phyloP scores from a whole-genome alignment of 1,140 invertebrate genomes.

The Bathynomus jamesi region DNA sequence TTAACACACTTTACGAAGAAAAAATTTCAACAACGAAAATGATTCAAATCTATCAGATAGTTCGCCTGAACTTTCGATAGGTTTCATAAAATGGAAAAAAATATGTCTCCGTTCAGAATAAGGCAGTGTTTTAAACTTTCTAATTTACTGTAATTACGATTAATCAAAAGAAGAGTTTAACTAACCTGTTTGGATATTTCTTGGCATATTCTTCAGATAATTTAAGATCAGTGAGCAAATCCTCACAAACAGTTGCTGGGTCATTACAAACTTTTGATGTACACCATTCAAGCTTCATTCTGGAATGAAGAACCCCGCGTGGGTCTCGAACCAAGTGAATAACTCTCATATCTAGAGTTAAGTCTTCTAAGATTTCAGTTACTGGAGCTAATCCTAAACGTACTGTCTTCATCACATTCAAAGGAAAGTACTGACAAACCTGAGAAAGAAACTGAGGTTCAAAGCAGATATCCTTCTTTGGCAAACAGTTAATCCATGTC shows the following conservation, averaged over 20 bases:
- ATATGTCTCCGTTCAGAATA: too few relatives aligned
- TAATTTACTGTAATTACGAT: too few relatives aligned
- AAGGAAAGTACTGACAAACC: constrained; percentile 20
- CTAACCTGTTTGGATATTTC: constrained; percentile 24
- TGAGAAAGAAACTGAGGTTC: constrained; percentile 21
- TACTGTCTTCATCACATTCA: constrained; percentile 32
- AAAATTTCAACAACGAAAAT: too few relatives aligned
- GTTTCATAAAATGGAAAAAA: too few relatives aligned
- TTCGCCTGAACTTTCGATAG: too few relatives aligned
- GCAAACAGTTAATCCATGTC: constrained; percentile 22
- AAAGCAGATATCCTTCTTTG: constrained; percentile 25
- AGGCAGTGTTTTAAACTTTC: too few relatives aligned
- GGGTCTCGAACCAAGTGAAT: constrained; percentile 33
- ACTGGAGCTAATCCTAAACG: constrained; percentile 24
- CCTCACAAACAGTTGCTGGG: constrained; percentile 21
- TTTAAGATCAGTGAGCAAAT: constrained; percentile 23
- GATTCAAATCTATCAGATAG: too few relatives aligned
- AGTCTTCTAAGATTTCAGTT: constrained; percentile 23
- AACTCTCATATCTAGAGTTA: constrained; percentile 23
- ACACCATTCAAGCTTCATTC: constrained; percentile 31
- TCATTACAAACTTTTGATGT: constrained; percentile 22
- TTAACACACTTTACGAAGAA: too few relatives aligned
- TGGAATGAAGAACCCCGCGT: constrained; percentile 29
- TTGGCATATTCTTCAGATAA: constrained; percentile 11
- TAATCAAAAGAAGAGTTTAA: too few relatives aligned